Evolutionary conservation across 2,113 vertebrate genomes (phyloP).

Genomic region (Eclectus roratus): DNA sequence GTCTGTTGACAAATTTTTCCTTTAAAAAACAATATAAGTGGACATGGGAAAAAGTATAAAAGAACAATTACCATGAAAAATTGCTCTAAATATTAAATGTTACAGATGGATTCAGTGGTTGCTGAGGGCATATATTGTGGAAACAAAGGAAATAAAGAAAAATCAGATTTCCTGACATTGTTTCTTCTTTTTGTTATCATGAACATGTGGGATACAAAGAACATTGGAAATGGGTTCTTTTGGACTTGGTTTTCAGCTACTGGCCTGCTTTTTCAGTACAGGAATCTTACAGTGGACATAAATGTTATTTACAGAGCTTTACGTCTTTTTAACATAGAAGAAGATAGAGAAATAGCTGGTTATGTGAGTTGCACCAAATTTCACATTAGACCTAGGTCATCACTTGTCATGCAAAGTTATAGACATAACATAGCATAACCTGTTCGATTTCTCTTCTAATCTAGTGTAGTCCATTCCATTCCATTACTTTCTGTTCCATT

Average conservation of each 20-base stretch:
- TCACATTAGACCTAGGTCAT: background rate
- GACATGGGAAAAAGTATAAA: background rate
- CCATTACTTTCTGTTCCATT: too few species aligned
- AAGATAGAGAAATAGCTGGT: background rate
- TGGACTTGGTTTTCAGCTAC: background rate
- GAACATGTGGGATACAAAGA: background rate
- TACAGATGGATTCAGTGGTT: background rate
- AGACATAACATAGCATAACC: background rate
- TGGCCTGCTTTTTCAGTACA: background rate
- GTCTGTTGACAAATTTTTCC: background rate
- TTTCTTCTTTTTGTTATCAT: background rate
- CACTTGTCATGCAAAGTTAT: background rate
- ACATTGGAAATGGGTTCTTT: background rate
- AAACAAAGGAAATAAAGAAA: background rate
- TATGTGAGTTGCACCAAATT: background rate
- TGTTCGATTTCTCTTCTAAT: background rate
- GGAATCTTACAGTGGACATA: background rate
- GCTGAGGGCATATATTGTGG: background rate
- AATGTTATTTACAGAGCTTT: background rate
- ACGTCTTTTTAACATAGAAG: background rate
- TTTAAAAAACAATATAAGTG: background rate
- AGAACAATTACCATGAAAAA: background rate
- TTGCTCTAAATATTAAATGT: background rate
- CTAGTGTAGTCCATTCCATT: background rate
- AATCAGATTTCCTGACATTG: background rate